Evolutionary conservation across 2,888 invertebrate genomes (phyloP), one percentile per base, ranked within the genome.

Genomic region (Eupithecia exiguata): DNA sequence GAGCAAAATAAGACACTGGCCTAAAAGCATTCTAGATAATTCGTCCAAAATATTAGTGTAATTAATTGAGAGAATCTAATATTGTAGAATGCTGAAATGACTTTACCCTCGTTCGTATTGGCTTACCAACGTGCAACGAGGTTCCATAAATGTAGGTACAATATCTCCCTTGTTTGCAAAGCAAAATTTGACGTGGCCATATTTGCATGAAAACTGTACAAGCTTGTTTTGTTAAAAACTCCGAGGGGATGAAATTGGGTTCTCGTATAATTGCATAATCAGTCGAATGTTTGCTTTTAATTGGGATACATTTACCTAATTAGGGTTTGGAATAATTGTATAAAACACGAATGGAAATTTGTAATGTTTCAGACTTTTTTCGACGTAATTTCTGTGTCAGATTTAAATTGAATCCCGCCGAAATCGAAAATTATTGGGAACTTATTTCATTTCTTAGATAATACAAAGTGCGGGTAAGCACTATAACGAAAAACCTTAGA

Each of bases 201-300:
- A 66, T 68, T 68, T 68, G 53, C 49, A 53, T 53, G 68, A 21
- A 68, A n/a, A 68, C 38, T 66, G 66, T 66, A 66, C 25, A 58
- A 7, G 58, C 66, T 38, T 66, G 66, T 66, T 72, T 58, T 65
- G 65, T 69, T 66, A 69, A 65, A 72, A 72, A 68, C 43, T n/a
- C 58, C 12, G 58, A 58, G 25, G 38, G 46, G 21, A 70, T 68
- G 62, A 35, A 68, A 71, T 62, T 40, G 68, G 62, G 70, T 14
- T 70, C 61, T 71, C 69, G 71, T 70, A 63, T 75, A 73, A 78
- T 78, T 75, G 70, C 73, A 71, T 76, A 78, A 78, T 78, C 70
- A 77, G 72, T 74, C 21, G 75, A 72, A 74, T 79, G 78, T 75
- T 76, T 71, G 70, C 30, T 38, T 74, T 71, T 75, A 77, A 77